Conservation (phyloP, 2,888 invertebrate species). For the Drosophila emarginata region DNA sequence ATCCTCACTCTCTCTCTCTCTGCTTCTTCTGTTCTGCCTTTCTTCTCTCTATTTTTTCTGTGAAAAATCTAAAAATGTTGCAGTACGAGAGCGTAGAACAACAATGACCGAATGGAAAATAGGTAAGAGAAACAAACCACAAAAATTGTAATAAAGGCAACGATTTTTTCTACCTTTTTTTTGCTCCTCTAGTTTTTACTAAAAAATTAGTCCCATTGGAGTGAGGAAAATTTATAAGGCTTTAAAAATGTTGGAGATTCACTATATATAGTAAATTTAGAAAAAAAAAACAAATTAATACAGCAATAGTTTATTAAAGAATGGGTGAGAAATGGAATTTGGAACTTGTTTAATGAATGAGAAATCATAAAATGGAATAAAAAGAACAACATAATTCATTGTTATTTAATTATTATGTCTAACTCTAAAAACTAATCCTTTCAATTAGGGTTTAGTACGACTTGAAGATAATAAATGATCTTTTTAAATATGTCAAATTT, state of each 20-base stretch:
- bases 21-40: not conserved
- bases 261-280: not conserved
- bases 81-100: constrained; percentile 42
- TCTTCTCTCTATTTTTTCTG: constrained; percentile 24
- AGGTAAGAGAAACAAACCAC: constrained; percentile 37
- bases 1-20: not conserved
- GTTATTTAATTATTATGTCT: too few species aligned
- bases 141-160: constrained; percentile 41
- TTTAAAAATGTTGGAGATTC: not conserved
- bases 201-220: constrained; percentile 7
- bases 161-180: constrained; percentile 27
- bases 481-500: too few species aligned
- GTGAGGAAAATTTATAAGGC: constrained; percentile 4
- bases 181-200: constrained; percentile 2
- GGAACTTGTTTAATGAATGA: not conserved
- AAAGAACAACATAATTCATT: too few species aligned
- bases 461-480: too few species aligned
- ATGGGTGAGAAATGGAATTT: not conserved
- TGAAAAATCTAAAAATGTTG: constrained; percentile 64
- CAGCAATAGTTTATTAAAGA: not conserved
- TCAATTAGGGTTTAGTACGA: too few species aligned
- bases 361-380: too few species aligned
- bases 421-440: too few species aligned
- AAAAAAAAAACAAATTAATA: not conserved
- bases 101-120: constrained; percentile 67